Evolutionary conservation across 2,113 vertebrate species (phyloP).

Genomic region (Myxocyprinus asiaticus): DNA sequence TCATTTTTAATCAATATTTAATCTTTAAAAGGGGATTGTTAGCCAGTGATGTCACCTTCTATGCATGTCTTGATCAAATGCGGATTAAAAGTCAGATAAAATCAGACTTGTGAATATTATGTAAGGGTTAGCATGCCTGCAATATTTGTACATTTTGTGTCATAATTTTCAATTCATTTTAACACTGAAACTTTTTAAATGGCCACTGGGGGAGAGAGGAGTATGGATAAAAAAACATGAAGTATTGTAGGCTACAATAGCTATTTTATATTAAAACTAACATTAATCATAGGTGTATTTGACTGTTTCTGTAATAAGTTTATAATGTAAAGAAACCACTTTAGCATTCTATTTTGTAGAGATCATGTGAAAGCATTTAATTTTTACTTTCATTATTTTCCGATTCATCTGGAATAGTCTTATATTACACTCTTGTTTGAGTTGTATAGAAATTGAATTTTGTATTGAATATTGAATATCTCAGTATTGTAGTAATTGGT

Average conservation of each 20-base stretch:
- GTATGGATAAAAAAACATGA: too few species aligned
- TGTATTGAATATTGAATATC: neutral
- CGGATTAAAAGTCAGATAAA: neutral
- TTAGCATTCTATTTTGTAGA: neutral
- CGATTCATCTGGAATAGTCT: neutral
- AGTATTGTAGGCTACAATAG: too few species aligned
- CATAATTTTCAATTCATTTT: neutral
- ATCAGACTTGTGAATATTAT: neutral
- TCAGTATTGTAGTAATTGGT: neutral
- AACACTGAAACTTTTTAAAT: neutral
- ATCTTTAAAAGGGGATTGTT: neutral
- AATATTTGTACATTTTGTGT: neutral
- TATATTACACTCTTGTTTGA: neutral
- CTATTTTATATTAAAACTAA: too few species aligned
- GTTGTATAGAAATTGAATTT: neutral
- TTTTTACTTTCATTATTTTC: too few species aligned
- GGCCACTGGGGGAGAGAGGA: too few species aligned
- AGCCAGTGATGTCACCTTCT: neutral
- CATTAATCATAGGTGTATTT: too few species aligned
- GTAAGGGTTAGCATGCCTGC: neutral
- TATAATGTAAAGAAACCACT: neutral
- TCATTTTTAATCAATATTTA: constrained; percentile 17
- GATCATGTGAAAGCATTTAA: too few species aligned
- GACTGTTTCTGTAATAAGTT: neutral
- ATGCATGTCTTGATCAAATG: neutral